Percentiles rank a stretch among this genome's conserved stretches.
These are phyloP conservation scores for Tokudaia tokunoshimensis DNA, from an alignment of 2,797 vertebrate species.

Conservation along the genomic window DNA sequence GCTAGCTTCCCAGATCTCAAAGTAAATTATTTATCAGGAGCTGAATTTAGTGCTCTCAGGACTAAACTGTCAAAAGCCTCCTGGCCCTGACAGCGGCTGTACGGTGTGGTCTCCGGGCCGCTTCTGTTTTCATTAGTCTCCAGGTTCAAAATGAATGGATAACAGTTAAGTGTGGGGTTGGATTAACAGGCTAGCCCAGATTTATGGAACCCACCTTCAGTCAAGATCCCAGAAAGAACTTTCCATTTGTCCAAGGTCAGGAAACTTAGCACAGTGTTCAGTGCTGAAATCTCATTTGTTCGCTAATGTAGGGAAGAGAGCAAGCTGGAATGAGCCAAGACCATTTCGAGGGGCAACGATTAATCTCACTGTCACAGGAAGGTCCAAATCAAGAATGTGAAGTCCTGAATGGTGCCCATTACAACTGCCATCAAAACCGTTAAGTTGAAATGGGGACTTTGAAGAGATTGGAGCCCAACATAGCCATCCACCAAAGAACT, in stretches of 20 bases:
- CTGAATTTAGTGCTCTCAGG: slow-evolving; percentile 48
- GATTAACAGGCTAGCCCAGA: slow-evolving; percentile 39
- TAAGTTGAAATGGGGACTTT: neutral
- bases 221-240: neutral
- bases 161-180: neutral
- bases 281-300: neutral
- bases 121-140: slow-evolving; percentile 31
- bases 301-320: neutral
- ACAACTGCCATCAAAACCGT: neutral
- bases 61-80: slow-evolving; percentile 51
- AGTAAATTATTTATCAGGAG: slow-evolving; percentile 75
- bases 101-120: neutral
- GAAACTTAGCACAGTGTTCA: neutral
- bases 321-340: neutral
- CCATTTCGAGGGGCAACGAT: neutral
- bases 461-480: neutral
- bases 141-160: slow-evolving; percentile 22
- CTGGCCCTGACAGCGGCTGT: neutral
- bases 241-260: neutral
- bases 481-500: neutral
- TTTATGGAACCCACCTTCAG: neutral
- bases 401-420: neutral
- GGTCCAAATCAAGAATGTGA: neutral
- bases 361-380: neutral
- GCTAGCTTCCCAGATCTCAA: slow-evolving; percentile 40